Evolutionary conservation across 2,888 invertebrate genomes (phyloP).

Genomic region (Leptinotarsa peninsularis): DNA sequence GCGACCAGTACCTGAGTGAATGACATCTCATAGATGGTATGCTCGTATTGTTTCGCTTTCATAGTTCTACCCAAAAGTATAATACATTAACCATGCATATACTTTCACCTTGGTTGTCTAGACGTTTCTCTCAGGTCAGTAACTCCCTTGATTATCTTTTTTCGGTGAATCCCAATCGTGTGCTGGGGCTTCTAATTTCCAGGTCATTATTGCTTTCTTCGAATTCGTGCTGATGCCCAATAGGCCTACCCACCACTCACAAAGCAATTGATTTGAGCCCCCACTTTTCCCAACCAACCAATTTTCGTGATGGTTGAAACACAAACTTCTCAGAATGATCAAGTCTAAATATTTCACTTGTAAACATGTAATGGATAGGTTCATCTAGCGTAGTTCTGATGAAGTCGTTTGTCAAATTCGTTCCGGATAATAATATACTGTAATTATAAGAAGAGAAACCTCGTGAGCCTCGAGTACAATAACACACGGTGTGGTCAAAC

Average conservation of each 20-base stretch:
- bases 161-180: neutral
- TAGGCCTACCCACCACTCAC: neutral
- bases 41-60: too few species aligned
- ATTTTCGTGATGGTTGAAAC: neutral
- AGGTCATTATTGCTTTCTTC: neutral
- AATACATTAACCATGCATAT: too few species aligned
- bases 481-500: conserved; percentile 28
- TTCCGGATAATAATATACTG: conserved; percentile 20
- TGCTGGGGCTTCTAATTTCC: neutral
- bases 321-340: neutral
- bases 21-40: too few species aligned
- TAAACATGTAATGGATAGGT: conserved; percentile 4
- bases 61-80: too few species aligned
- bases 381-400: conserved; percentile 23
- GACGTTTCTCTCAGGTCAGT: too few species aligned
- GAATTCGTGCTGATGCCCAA: neutral
- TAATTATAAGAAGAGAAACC: conserved; percentile 24
- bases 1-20: too few species aligned
- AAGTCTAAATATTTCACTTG: neutral
- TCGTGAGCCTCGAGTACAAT: conserved; percentile 23
- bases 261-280: neutral
- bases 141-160: neutral
- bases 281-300: neutral
- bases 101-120: too few species aligned
- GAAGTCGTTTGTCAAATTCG: conserved; percentile 28